These are phyloP conservation scores for Chalcis sispes DNA, from an alignment of 2,888 invertebrate genomes.

Conservation along the genomic window DNA sequence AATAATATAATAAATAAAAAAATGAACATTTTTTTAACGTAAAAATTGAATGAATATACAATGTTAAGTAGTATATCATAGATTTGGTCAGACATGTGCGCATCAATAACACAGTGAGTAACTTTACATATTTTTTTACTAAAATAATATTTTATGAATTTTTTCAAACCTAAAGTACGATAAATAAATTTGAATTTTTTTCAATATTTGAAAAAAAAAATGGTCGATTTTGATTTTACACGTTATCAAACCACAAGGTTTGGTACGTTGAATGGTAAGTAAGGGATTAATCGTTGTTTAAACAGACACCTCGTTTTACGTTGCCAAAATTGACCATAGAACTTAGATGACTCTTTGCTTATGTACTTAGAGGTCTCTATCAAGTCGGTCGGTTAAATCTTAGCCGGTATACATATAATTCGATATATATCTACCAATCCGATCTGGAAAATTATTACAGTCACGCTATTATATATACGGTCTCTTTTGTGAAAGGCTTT, in stretches of 20 bases:
- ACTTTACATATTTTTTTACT: too few relatives aligned
- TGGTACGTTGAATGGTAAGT: background rate
- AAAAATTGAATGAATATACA: too few relatives aligned
- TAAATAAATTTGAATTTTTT: too few relatives aligned
- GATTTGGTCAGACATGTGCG: too few relatives aligned
- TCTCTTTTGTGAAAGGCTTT: slow-evolving; percentile 7
- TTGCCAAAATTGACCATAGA: slow-evolving; percentile 15
- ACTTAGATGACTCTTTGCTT: slow-evolving; percentile 45
- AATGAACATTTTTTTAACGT: too few relatives aligned
- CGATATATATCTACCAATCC: slow-evolving; percentile 60
- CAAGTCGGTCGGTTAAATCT: slow-evolving; percentile 42
- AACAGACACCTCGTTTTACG: slow-evolving; percentile 14
- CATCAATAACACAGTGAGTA: too few relatives aligned
- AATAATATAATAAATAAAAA: too few relatives aligned
- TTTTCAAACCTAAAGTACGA: too few relatives aligned
- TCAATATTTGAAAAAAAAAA: too few relatives aligned
- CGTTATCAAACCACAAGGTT: background rate
- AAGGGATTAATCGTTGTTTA: slow-evolving; percentile 25
- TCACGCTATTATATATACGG: slow-evolving; percentile 65
- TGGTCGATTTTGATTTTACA: too few relatives aligned
- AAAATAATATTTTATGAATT: too few relatives aligned
- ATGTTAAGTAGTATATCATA: too few relatives aligned
- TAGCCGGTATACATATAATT: slow-evolving; percentile 47
- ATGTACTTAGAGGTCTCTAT: slow-evolving; percentile 58
- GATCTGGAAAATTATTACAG: slow-evolving; percentile 64